Evolutionary conservation across 2,888 invertebrate species (phyloP).

Genomic region (Agrotis puta): DNA sequence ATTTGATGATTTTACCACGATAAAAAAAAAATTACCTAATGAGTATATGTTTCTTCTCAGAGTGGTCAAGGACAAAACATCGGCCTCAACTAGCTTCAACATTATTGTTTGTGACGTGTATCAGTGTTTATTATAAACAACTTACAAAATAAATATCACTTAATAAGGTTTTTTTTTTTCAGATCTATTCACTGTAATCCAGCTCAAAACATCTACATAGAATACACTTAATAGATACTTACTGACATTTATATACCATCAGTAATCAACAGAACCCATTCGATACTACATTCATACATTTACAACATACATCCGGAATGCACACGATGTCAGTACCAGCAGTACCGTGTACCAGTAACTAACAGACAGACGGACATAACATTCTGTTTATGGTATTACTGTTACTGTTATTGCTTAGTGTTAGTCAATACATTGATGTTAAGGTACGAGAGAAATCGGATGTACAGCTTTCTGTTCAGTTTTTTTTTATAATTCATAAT

Average conservation of each 20-base stretch:
- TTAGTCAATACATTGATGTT: conserved; percentile 14
- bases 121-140: no score
- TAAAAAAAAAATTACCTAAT: no score
- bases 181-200: no score
- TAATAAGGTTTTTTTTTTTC: no score
- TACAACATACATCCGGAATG: conserved; percentile 41
- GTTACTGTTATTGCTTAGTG: conserved; percentile 44
- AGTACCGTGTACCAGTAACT: conserved; percentile 5
- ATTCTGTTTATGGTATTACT: conserved; percentile 48
- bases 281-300: conserved; percentile 25
- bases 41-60: no score
- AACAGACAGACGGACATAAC: conserved; percentile 39
- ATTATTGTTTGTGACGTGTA: no score
- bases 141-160: no score
- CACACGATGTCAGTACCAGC: conserved; percentile 23
- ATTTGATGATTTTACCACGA: no score
- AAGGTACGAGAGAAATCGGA: conserved; percentile 18
- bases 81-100: no score
- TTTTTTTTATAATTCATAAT: no score
- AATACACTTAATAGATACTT: not conserved
- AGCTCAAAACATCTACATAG: no score
- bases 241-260: not conserved
- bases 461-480: not conserved
- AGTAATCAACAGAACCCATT: not conserved
- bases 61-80: no score